Percentiles rank a stretch among this genome's conserved stretches.
phyloP scores from a whole-genome alignment of 1,140 invertebrate species.

The Bombus terrestris region DNA sequence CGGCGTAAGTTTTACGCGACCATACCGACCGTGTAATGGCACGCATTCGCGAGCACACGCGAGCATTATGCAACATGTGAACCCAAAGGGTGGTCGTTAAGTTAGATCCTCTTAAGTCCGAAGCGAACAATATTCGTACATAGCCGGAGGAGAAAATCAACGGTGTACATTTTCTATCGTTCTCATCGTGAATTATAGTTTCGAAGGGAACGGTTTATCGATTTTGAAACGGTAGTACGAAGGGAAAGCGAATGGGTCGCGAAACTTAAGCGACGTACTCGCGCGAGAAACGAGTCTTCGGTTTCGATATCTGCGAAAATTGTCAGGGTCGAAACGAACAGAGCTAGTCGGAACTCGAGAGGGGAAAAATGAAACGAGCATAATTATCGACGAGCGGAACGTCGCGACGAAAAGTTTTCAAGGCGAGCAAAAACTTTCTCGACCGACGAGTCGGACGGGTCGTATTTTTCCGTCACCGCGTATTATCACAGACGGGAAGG shows the following conservation, averaged over 20 bases:
- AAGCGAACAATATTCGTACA: background rate
- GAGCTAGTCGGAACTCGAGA: background rate
- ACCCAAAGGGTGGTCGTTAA: slow-evolving; percentile 13
- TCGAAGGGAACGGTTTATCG: background rate
- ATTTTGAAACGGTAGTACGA: background rate
- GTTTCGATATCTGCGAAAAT: background rate
- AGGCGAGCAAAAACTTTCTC: background rate
- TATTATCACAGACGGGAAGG: slow-evolving; percentile 29
- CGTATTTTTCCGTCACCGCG: slow-evolving; percentile 19
- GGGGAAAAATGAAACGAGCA: background rate
- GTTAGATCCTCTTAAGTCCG: background rate
- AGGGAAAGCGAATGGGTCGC: background rate
- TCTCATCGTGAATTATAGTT: background rate
- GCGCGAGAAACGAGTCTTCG: background rate
- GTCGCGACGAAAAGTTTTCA: slow-evolving; percentile 15
- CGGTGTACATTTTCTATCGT: background rate
- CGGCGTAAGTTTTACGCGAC: background rate
- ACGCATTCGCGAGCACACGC: background rate
- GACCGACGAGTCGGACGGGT: background rate
- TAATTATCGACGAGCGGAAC: background rate
- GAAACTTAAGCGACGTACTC: too few relatives aligned
- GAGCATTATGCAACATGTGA: background rate
- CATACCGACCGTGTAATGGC: background rate
- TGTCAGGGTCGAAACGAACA: background rate
- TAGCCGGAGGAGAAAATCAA: background rate